Base-by-base conservation (phyloP, 2,113 vertebrate genomes). In the Catharus minimus region DNA sequence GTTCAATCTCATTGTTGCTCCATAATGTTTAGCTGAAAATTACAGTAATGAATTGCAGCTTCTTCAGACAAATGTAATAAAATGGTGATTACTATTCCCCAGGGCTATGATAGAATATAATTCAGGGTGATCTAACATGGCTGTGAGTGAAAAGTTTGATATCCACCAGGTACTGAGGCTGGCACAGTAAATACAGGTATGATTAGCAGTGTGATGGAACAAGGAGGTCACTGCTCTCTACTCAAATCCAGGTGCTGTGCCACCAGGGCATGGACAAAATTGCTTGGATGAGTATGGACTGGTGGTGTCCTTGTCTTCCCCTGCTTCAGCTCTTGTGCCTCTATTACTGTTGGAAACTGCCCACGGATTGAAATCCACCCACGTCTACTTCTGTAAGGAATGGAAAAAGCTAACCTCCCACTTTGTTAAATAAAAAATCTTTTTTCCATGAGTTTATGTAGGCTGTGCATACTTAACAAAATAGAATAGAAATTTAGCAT, bases 51-150 rank as follows among this genome's bases (percentile, higher is more conserved):
- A 81, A 89, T 95, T 86, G 64, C 36, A 87, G 4, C 11, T 91
- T 93, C 75, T 92, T 69, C 57, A 90, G 56, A 14, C 4, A 3
- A 90, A 90, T 69, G 30, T 44, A 94, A 93, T 90, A 81, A 92
- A 96, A 89, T 56, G 30, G 72, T 90, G 89, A 93, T 94, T 95
- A 92, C 76, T 89, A 81, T 57, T 93, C 74, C 58, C 62, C 50
- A 55, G 32, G 53, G 57, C 44, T 77, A 49, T 27, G n/a, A 49
- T 9, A 12, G 69, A 95, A 86, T 49, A 75, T 28, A 52, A 71
- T 78, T 91, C 57, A 46, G 43, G 49, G 19, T 76, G 68, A 82
- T 78, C 47, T 65, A 50, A 89, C 86, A 60, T 16, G 89, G 64
- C 41, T 60, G 8, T 44, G 52, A 77, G 71, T 30, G 71, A 69